These are phyloP conservation scores for Itoplectis maculator DNA, from an alignment of 2,888 invertebrate genomes.

Conservation along the genomic window DNA sequence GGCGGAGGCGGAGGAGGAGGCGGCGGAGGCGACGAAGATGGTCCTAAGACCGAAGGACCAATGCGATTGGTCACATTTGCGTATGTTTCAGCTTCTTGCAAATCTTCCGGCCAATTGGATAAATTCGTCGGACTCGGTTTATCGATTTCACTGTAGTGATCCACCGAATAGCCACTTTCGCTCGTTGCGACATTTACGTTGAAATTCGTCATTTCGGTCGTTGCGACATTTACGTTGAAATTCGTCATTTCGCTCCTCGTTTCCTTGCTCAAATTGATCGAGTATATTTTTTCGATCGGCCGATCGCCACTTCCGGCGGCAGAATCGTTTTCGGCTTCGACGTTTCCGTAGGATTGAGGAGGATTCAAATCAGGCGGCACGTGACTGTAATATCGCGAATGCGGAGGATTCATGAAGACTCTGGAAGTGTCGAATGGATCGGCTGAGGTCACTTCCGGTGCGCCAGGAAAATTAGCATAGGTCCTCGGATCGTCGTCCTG, in stretches of 20 bases:
- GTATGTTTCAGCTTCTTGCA: conserved; percentile 76
- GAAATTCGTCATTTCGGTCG: conserved; percentile 77
- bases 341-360: conserved; percentile 80
- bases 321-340: conserved; percentile 70
- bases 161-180: conserved; percentile 72
- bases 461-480: conserved; percentile 80
- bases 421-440: conserved; percentile 90
- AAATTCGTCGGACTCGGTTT: conserved; percentile 73
- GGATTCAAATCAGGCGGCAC: conserved; percentile 82
- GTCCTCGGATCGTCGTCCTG: conserved; percentile 77
- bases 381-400: conserved; percentile 84
- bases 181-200: conserved; percentile 76
- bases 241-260: conserved; percentile 77
- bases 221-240: too few species aligned
- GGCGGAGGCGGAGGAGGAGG: conserved; percentile 67
- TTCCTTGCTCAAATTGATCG: conserved; percentile 77
- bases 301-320: conserved; percentile 46
- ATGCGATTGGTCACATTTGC: conserved; percentile 75
- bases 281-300: conserved; percentile 64
- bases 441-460: conserved; percentile 72
- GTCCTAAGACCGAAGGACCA: conserved; percentile 8
- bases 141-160: conserved; percentile 81
- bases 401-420: conserved; percentile 80
- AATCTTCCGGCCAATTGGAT: conserved; percentile 81
- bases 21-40: conserved; percentile 60